A percentile compares a stretch with the other conserved stretches of the same genome.
These are phyloP conservation scores for Ichneumon xanthorius DNA, from an alignment of 2,888 invertebrate genomes.

Conservation along the genomic window DNA sequence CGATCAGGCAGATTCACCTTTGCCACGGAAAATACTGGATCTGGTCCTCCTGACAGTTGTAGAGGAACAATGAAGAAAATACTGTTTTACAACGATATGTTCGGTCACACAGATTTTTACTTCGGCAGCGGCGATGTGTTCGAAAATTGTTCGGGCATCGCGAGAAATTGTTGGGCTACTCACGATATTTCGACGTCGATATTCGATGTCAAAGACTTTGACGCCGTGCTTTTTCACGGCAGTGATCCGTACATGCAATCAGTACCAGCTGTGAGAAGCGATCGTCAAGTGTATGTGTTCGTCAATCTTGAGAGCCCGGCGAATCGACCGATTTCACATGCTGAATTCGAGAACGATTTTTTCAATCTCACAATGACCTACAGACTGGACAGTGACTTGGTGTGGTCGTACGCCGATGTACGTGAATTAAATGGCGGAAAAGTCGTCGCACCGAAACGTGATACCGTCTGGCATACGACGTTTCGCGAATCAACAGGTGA, in stretches of 20 bases:
- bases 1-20: constrained; percentile 12
- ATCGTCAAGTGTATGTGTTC: constrained; percentile 86
- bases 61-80: constrained; percentile 70
- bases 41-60: not conserved
- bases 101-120: constrained; percentile 74
- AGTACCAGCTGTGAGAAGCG: constrained; percentile 81
- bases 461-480: constrained; percentile 67
- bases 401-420: constrained; percentile 84
- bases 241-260: constrained; percentile 79
- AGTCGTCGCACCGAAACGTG: constrained; percentile 71
- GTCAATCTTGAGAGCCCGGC: constrained; percentile 85
- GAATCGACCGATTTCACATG: constrained; percentile 72
- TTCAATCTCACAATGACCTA: constrained; percentile 88
- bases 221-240: constrained; percentile 86
- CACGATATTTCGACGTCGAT: constrained; percentile 78
- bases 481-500: constrained; percentile 69
- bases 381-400: constrained; percentile 86
- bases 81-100: constrained; percentile 81
- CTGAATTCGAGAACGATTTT: constrained; percentile 79
- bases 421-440: constrained; percentile 75
- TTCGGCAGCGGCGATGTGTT: constrained; percentile 75
- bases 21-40: not conserved
- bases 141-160: constrained; percentile 78
- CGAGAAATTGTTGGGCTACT: constrained; percentile 85
- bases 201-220: constrained; percentile 83